These are phyloP conservation scores for Hydractinia symbiolongicarpus DNA, from an alignment of 30 jellyfish, hydroid and myxozoan genomes.

Conservation along the genomic window DNA sequence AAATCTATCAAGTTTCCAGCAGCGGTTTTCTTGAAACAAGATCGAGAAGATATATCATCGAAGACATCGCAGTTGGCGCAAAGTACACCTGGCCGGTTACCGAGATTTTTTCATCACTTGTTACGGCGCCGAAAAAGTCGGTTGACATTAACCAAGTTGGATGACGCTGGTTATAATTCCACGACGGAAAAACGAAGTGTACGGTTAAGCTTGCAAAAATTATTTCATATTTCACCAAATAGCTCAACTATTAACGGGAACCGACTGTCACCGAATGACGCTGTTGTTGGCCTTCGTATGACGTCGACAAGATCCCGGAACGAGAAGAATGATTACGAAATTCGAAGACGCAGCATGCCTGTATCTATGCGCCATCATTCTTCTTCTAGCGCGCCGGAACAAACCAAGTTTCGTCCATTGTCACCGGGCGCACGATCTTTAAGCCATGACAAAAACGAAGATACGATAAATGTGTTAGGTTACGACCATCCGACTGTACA, in stretches of 20 bases:
- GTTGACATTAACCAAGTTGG: constrained; percentile 3
- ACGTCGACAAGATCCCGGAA: neutral
- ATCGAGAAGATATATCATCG: constrained; percentile 30
- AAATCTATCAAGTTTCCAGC: constrained; percentile 32
- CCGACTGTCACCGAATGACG: neutral
- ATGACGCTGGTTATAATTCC: neutral
- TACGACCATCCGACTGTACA: constrained; percentile 3
- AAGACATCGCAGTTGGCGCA: constrained; percentile 55
- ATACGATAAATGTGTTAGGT: neutral
- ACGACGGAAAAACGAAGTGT: constrained; percentile 2
- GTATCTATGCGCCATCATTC: neutral
- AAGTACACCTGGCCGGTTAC: constrained; percentile 80
- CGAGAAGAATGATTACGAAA: neutral
- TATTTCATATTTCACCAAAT: constrained; percentile 10
- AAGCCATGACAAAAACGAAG: neutral
- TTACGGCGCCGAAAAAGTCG: constrained; percentile 29
- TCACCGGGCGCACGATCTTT: constrained; percentile 3
- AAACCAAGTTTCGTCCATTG: neutral
- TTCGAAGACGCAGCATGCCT: constrained; percentile 12
- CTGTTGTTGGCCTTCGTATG: neutral
- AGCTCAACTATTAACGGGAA: neutral
- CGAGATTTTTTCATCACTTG: constrained; percentile 53
- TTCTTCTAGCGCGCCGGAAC: neutral
- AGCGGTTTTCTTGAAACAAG: constrained; percentile 44
- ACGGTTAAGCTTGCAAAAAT: neutral